A percentile compares a stretch with the other conserved stretches of the same genome.
phyloP scores from a whole-genome alignment of 2,113 vertebrate genomes.

The Petaurus breviceps region DNA sequence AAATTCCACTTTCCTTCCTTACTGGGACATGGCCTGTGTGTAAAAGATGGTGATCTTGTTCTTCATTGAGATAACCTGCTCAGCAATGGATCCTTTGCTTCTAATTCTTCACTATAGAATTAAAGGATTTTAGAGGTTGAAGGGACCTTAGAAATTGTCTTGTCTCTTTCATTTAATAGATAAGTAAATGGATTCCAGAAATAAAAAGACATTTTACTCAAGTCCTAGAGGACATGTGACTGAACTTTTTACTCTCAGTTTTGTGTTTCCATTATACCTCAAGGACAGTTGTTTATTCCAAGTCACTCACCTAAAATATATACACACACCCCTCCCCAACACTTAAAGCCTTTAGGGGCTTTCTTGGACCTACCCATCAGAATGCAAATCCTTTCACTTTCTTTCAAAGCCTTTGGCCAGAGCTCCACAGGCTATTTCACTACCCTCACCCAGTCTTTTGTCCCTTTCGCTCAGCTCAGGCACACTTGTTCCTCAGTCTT shows the following conservation, averaged over 20 bases:
- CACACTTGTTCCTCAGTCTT: background rate
- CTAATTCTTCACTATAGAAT: constrained; percentile 13
- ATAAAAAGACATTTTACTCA: constrained; percentile 37
- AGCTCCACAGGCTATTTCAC: background rate
- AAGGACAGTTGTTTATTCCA: background rate
- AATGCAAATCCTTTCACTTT: background rate
- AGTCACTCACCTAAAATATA: background rate
- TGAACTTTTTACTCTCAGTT: background rate
- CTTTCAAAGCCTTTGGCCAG: background rate
- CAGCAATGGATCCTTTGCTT: background rate
- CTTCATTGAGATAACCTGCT: background rate
- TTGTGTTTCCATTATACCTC: background rate
- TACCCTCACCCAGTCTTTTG: background rate
- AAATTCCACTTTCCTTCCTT: background rate
- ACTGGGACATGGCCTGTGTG: background rate
- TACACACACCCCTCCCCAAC: background rate
- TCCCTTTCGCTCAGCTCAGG: background rate
- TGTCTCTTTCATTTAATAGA: constrained; percentile 42
- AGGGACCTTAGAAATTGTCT: constrained; percentile 15
- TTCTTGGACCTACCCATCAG: background rate
- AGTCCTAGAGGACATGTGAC: background rate
- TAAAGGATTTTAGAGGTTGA: background rate
- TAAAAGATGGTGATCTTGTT: background rate
- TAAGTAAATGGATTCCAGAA: constrained; percentile 32
- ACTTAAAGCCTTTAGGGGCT: background rate